Base-by-base conservation (phyloP, 2,797 vertebrate species). In the Tenualosa ilisha region DNA sequence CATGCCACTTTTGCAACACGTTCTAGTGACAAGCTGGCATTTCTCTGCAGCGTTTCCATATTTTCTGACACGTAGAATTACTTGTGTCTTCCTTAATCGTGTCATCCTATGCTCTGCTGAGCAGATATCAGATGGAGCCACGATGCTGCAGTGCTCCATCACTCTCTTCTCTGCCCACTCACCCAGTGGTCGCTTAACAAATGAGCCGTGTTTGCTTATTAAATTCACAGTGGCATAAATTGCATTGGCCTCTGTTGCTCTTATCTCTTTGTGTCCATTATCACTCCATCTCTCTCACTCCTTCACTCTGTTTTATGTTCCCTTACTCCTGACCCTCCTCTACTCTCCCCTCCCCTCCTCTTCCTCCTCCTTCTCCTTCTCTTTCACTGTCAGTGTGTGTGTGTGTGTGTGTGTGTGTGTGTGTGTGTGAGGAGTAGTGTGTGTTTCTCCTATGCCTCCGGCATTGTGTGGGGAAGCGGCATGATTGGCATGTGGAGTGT, bases 401-500 rank as follows among this genome's bases (percentile, higher is more conserved):
- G 82, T 51, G 15, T 84, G 87, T 85, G 51, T 51, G 8, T 51
- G 15, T 84, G 82, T 51, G 15, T 84, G 87, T 85, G 51, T 51
- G 8, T 51, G 15, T 84, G 86, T 85, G 87, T 86, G 82, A 82
- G 84, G 65, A 24, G 84, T 85, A 84, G 63, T 79, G 84, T 75
- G 85, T 86, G 85, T 51, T 9, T 81, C 82, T 61, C 4, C 17
- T 56, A 6, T 88, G 86, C 86, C 86, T 84, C 86, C 81, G 86
- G 81, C 84, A 84, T 87, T 90, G 88, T 88, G 85, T 83, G 84
- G 85, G 75, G 3, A 84, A 88, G 86, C 88, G 85, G 88, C 75
- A 87, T 90, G 85, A 88, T 86, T 89, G 88, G 84, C 87, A 89
- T 88, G 50, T 85, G 86, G 81, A 84, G 85, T 83, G 54, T 86